Evolutionary conservation across 2,797 vertebrate genomes (phyloP), one percentile per base, ranked within the genome.

Genomic region (Diplodus puntazzo): DNA sequence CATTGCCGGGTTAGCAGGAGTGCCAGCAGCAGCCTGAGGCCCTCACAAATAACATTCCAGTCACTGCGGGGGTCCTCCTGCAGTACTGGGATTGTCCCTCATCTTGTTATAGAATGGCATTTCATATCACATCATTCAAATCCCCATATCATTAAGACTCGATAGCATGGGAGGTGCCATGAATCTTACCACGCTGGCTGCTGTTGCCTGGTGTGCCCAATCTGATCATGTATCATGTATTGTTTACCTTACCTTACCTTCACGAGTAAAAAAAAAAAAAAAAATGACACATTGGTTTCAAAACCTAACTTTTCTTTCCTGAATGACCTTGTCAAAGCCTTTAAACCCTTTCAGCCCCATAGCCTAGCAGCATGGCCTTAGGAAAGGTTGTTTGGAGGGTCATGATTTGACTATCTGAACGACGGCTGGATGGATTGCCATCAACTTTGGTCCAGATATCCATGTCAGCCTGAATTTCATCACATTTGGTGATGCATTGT

Each of bases 31-130:
- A 74, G 89, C 88, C 88, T 18, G 81, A 75, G 88, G 86, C 80
- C 79, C 63, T 73, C 76, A 82, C 84, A 92, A 90, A 92, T 87
- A 90, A 92, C 80, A 90, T 92, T 90, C 88, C 88, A 83, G 70
- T 76, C 88, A 76, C 84, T 48, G 76, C 27, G 42, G 86, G 89
- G 59, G 73, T 80, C 71, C 83, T 85, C 55, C 68, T 79, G 59
- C 69, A 85, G 80, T 79, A 87, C 77, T 85, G 54, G 49, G 70
- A 84, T 87, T 79, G 66, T 82, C 84, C 84, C 82, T 88, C 81
- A 77, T 80, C 81, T 75, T 84, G 71, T 81, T 86, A 78, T 75
- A 58, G 53, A 80, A 68, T 88, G 79, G 71, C 81, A 88, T 90
- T 87, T 93, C 80, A 72, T 66, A 81, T 91, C 80, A 77, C 80